Evolutionary conservation across 2,888 invertebrate species (phyloP).

Genomic region (Amblyjoppa proteus): DNA sequence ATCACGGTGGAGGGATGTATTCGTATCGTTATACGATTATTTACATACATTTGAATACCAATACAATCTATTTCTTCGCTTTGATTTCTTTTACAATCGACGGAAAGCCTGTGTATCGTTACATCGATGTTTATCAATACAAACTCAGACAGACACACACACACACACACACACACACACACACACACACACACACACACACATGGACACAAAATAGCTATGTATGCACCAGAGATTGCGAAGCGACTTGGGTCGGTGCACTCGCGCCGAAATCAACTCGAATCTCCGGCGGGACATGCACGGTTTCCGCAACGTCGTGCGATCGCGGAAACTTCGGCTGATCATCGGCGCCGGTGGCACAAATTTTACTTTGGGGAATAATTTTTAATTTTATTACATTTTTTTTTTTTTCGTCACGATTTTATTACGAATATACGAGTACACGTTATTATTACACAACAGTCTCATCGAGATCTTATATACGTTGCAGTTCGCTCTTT

Average conservation of each 20-base stretch:
- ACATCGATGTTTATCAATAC: slow-evolving; percentile 1
- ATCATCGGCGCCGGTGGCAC: slow-evolving; percentile 42
- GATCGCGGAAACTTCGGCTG: slow-evolving; percentile 9
- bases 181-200: neutral
- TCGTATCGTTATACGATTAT: slow-evolving; percentile 67
- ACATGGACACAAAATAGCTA: neutral
- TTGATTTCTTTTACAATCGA: slow-evolving; percentile 55
- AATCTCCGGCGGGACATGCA: neutral
- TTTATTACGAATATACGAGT: slow-evolving; percentile 62
- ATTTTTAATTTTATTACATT: slow-evolving; percentile 38
- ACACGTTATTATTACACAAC: slow-evolving; percentile 42
- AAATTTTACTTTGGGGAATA: slow-evolving; percentile 7
- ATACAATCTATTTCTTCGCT: slow-evolving; percentile 75
- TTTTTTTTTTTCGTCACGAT: slow-evolving; percentile 55
- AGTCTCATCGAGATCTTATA: slow-evolving; percentile 61
- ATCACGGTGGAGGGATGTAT: slow-evolving; percentile 50
- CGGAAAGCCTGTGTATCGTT: slow-evolving; percentile 8
- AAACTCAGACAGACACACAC: neutral
- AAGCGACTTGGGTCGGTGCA: slow-evolving; percentile 1
- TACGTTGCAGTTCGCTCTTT: slow-evolving; percentile 72
- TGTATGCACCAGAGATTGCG: slow-evolving; percentile 2
- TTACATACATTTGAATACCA: slow-evolving; percentile 84
- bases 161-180: neutral
- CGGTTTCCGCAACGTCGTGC: neutral
- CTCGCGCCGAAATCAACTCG: slow-evolving; percentile 24